phyloP scores from a whole-genome alignment of 2,113 vertebrate genomes.

The Paradoxurus hermaphroditus region DNA sequence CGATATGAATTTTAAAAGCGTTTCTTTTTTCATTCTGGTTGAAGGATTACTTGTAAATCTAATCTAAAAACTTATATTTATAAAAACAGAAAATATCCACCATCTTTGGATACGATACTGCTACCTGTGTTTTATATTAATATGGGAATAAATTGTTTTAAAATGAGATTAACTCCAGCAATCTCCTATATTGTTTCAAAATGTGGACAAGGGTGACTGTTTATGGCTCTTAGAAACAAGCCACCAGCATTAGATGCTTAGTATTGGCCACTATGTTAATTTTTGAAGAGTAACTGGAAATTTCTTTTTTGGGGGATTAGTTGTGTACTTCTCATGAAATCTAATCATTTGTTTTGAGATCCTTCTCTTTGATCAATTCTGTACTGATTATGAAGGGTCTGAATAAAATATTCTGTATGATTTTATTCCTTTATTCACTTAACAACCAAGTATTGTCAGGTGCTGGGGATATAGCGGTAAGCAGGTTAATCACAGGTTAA shows the following conservation, averaged over 20 bases:
- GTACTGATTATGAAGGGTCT: background rate
- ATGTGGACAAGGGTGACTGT: background rate
- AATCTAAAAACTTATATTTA: background rate
- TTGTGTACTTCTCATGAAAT: slow-evolving; percentile 31
- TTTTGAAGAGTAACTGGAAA: background rate
- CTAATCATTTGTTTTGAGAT: background rate
- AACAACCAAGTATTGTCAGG: background rate
- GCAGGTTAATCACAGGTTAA: background rate
- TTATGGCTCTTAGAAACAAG: background rate
- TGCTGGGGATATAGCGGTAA: background rate
- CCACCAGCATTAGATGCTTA: background rate
- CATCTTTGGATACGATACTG: slow-evolving; percentile 9
- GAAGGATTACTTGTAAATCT: slow-evolving; percentile 10
- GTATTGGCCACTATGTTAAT: background rate
- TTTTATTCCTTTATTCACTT: background rate
- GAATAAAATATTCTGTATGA: background rate
- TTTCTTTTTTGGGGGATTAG: background rate
- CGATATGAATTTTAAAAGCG: background rate
- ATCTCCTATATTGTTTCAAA: background rate
- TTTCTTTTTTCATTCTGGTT: background rate
- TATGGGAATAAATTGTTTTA: background rate
- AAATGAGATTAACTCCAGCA: slow-evolving; percentile 3
- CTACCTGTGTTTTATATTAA: background rate
- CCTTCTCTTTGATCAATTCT: background rate
- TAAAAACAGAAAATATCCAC: background rate